phyloP scores from a whole-genome alignment of 2,888 invertebrate genomes.

The Macroteleia sp. region DNA sequence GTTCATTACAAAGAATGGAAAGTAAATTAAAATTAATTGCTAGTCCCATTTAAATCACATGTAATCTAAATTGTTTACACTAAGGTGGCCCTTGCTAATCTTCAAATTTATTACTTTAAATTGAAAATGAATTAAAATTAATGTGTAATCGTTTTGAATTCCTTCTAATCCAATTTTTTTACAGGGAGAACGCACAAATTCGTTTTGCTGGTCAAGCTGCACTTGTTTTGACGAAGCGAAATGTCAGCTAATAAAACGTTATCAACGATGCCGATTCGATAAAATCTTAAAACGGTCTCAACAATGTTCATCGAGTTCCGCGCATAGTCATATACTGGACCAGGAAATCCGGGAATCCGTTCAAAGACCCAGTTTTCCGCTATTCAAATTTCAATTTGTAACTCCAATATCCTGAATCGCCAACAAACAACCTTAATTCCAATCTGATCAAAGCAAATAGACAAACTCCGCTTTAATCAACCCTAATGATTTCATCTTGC shows the following conservation, averaged over 20 bases:
- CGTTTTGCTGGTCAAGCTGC: too few relatives aligned
- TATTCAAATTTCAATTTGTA: constrained; percentile 50
- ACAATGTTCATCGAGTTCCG: neutral
- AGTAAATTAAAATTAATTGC: too few relatives aligned
- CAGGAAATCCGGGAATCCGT: neutral
- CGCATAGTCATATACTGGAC: neutral
- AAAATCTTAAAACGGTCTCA: neutral
- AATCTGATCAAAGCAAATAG: constrained; percentile 30
- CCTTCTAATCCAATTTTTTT: too few relatives aligned
- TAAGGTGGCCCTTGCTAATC: too few relatives aligned
- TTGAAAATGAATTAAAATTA: too few relatives aligned
- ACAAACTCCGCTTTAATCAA: constrained; percentile 34
- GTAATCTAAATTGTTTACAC: too few relatives aligned
- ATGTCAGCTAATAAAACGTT: neutral
- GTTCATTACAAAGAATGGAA: too few relatives aligned
- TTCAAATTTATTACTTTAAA: too few relatives aligned
- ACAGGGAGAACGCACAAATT: too few relatives aligned
- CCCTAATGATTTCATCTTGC: constrained; percentile 35
- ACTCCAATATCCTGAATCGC: constrained; percentile 30
- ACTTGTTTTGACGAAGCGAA: too few relatives aligned
- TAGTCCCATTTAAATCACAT: too few relatives aligned
- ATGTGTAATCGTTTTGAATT: too few relatives aligned
- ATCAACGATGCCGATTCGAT: neutral
- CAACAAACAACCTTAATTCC: constrained; percentile 33
- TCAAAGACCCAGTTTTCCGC: constrained; percentile 40